Evolutionary conservation across 1,140 invertebrate species (phyloP), one percentile per base, ranked within the genome.

Genomic region (Aricia agestis): DNA sequence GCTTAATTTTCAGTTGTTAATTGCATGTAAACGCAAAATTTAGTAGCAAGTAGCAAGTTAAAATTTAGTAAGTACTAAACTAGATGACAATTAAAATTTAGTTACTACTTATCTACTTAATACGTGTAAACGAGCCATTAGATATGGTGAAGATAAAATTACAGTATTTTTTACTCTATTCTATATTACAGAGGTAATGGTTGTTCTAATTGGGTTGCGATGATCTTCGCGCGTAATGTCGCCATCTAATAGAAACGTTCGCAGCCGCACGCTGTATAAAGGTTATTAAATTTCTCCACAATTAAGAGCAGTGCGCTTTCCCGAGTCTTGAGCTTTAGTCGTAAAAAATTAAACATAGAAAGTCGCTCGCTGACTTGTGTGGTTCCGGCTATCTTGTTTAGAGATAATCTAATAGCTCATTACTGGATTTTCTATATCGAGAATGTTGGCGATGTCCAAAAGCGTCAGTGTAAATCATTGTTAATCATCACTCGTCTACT

Each of bases 251-350:
- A 65, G 41, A 72, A 75, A 69, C 59, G 70, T 65, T 57, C 68
- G 52, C 57, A 66, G 52, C 57, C 57, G 45, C 63, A 69, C 67
- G 70, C 65, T 61, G 59, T 69, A 71, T 66, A 52, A 68, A 66
- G 41, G 68, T 78, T 78, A 78, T 80, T 78, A 80, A 80, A 73
- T 80, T 80, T 80, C 78, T 75, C 78, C 66, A 80, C 75, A 80
- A 80, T 80, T 80, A 80, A 74, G 73, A 67, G 65, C 74, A 70
- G 45, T 61, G 70, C 68, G 65, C 74, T 71, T 63, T 59, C 57
- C 32, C 68, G 71, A 69, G 72, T 75, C 73, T 76, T 78, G 76
- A 78, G 72, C 71, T 69, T 70, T 71, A 32, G 63, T 52, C 11
- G 59, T 63, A 63, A 63, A 63, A 63, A 63, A 63, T 63, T 63